phyloP scores from a whole-genome alignment of 2,888 invertebrate species.

The Drosophila mimica region DNA sequence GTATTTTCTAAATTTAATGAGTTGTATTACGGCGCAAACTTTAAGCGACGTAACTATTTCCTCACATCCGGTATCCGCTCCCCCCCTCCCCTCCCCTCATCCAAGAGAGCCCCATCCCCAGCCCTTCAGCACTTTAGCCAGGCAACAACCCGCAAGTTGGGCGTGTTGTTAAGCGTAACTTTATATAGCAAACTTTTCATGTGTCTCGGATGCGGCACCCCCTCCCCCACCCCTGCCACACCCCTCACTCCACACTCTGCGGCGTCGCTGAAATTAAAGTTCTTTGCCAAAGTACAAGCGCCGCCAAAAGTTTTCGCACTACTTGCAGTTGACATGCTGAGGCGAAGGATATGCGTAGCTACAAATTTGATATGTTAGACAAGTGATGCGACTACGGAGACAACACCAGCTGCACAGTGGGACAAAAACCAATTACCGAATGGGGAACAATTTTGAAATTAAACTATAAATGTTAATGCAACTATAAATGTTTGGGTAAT shows the following conservation, averaged over 20 bases:
- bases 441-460: not conserved
- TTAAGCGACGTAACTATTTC: conserved; percentile 60
- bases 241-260: not conserved
- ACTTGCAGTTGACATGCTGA: conserved; percentile 72
- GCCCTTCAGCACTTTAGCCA: not conserved
- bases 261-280: conserved; percentile 73
- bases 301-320: conserved; percentile 65
- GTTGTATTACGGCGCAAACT: conserved; percentile 71
- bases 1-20: conserved; percentile 79
- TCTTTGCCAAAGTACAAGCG: conserved; percentile 74
- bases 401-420: conserved; percentile 40
- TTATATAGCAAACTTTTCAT: conserved; percentile 73
- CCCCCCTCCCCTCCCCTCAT: not conserved
- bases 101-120: not conserved
- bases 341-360: conserved; percentile 73
- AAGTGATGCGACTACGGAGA: conserved; percentile 53
- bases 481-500: not conserved
- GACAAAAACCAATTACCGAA: too few relatives aligned
- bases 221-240: not conserved
- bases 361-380: conserved; percentile 81
- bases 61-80: conserved; percentile 4
- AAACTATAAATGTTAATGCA: not conserved
- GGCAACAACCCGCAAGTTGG: conserved; percentile 39
- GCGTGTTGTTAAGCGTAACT: conserved; percentile 71
- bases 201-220: conserved; percentile 45